Evolutionary conservation across 2,113 vertebrate species (phyloP), one percentile per base, ranked within the genome.

Genomic region (Beaufortia kweichowensis): DNA sequence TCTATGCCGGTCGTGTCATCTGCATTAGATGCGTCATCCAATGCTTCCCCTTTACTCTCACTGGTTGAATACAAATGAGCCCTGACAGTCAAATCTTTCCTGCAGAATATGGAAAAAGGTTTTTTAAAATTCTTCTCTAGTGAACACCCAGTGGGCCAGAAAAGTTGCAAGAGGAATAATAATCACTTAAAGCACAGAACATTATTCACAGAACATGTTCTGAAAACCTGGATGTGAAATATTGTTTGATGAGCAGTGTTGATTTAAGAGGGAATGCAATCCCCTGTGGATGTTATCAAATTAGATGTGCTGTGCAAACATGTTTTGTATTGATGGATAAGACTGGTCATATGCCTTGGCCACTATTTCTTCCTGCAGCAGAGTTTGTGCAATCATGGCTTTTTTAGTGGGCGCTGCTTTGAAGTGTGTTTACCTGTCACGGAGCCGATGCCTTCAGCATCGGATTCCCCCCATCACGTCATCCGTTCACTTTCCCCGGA

Each of bases 261-360:
- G 6, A 19, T 19, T 50, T 8, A 8, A 50, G 9, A n/a, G 3
- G 19, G 48, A n/a, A 5, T 5, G 48, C 14, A 8, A 17, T n/a
- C 48, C 48, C 48, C n/a, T 50, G 43, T 46, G 48, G 48, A 50
- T 50, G 19, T 50, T 50, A 50, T 50, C 48, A 50, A 50, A 50
- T 50, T 19, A n/a, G 48, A 50, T 50, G 48, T 50, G 48, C 17
- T 50, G 48, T 19, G 48, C 6, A n/a, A 50, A 50, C 48, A 2
- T 50, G 48, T 5, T 50, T 50, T 50, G 48, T n/a, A 50, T 50
- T 50, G 6, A 50, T 50, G 48, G 19, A 50, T 50, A 50, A 19
- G 6, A 50, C 19, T 50, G 48, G 48, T n/a, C 48, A 50, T 12
- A 43, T 3, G 12, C 19, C 6, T 50, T 50, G 11, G 43, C 15